These are phyloP conservation scores for Ia io DNA, from an alignment of 2,113 vertebrate species.

Conservation along the genomic window DNA sequence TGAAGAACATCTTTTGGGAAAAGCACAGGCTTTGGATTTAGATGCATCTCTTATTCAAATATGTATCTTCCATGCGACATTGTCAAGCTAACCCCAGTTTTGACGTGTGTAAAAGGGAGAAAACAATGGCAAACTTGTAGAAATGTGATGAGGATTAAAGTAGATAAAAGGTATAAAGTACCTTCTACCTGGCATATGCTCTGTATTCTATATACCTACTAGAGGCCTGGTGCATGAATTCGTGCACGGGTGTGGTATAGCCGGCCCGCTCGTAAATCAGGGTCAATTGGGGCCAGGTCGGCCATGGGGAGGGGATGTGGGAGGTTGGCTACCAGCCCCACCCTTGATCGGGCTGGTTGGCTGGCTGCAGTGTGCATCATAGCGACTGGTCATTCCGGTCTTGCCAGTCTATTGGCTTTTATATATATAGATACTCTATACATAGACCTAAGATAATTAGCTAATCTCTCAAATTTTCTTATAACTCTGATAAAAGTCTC, in stretches of 20 bases:
- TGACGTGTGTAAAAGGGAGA: neutral
- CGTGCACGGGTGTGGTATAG: too few species aligned
- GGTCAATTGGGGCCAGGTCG: too few species aligned
- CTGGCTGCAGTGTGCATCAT: too few species aligned
- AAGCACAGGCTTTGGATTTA: neutral
- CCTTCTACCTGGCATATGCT: neutral
- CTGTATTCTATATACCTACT: neutral
- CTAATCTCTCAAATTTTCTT: constrained; percentile 18
- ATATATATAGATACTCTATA: neutral
- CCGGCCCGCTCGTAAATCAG: too few species aligned
- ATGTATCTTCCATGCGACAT: neutral
- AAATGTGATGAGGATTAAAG: neutral
- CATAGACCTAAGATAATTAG: neutral
- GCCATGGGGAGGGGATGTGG: too few species aligned
- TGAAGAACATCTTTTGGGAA: neutral
- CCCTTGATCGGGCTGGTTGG: too few species aligned
- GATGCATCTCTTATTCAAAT: neutral
- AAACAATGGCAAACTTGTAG: neutral
- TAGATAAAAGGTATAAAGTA: neutral
- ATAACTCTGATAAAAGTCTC: neutral
- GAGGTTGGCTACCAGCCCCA: too few species aligned
- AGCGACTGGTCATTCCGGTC: too few species aligned
- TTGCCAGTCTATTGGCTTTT: too few species aligned
- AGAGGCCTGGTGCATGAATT: too few species aligned
- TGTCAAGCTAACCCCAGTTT: neutral